These are phyloP conservation scores for Thecophora atra DNA, from an alignment of 2,888 invertebrate genomes.

Conservation along the genomic window DNA sequence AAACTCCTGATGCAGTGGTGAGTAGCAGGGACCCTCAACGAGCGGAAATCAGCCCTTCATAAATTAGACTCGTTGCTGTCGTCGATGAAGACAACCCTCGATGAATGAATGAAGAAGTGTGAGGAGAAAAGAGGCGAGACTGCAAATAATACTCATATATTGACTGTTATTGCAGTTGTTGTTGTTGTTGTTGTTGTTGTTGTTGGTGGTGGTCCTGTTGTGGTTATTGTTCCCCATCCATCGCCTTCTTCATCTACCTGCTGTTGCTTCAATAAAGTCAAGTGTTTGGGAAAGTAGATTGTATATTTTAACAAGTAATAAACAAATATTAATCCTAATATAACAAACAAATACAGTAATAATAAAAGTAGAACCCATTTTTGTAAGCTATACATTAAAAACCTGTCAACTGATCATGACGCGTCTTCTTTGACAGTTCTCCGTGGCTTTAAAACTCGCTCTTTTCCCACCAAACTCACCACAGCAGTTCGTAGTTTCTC, in stretches of 20 bases:
- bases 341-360: constrained; percentile 12
- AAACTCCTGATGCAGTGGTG: constrained; percentile 39
- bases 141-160: constrained; percentile 10
- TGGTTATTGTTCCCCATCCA: not conserved
- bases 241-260: not conserved
- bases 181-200: constrained; percentile 8
- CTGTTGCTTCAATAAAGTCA: constrained; percentile 50
- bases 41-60: too few species aligned
- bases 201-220: constrained; percentile 4
- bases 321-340: constrained; percentile 35
- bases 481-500: not conserved
- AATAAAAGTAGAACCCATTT: not conserved
- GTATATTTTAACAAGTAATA: constrained; percentile 49
- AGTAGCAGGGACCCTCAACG: not conserved
- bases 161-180: constrained; percentile 4
- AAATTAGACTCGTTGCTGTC: not conserved
- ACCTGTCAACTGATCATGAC: constrained; percentile 9
- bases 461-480: not conserved
- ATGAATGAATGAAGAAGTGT: not conserved
- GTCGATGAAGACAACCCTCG: not conserved
- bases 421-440: constrained; percentile 11
- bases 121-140: not conserved
- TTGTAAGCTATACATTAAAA: not conserved
- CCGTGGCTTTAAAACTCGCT: not conserved
- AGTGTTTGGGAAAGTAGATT: constrained; percentile 60